phyloP scores from a whole-genome alignment of 2,888 invertebrate genomes.

The Polyommatus iphigenia region DNA sequence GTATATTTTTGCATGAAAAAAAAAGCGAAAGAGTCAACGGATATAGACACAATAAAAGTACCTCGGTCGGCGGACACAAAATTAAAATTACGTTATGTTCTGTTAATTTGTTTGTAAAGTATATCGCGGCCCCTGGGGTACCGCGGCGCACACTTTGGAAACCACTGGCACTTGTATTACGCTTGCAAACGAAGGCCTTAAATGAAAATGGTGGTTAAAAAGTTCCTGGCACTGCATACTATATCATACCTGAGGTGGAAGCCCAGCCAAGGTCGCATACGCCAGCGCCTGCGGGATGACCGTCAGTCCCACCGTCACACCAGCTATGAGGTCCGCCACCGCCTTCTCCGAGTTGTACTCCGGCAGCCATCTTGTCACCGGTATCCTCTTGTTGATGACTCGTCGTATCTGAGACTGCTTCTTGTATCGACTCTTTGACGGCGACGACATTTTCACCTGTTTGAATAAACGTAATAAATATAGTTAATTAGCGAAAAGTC shows the following conservation, averaged over 20 bases:
- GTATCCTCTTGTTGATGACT: constrained; percentile 76
- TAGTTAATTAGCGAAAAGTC: too few relatives aligned
- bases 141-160: neutral
- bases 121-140: neutral
- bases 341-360: constrained; percentile 88
- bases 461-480: neutral
- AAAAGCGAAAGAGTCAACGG: too few relatives aligned
- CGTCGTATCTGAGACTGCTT: constrained; percentile 63
- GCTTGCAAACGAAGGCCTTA: too few relatives aligned
- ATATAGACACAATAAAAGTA: too few relatives aligned
- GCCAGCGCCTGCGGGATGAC: constrained; percentile 96
- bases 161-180: neutral
- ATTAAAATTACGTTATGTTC: too few relatives aligned
- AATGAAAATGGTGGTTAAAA: too few relatives aligned
- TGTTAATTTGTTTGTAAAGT: neutral
- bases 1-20: too few relatives aligned
- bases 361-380: constrained; percentile 87
- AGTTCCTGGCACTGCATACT: too few relatives aligned
- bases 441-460: constrained; percentile 60
- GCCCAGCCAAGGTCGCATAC: constrained; percentile 92
- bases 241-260: constrained; percentile 88
- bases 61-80: too few relatives aligned
- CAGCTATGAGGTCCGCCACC: constrained; percentile 92
- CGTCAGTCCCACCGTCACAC: constrained; percentile 94
- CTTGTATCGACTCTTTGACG: constrained; percentile 69